Conservation (phyloP, 2,888 invertebrate genomes). For the Cataglyphis livida region DNA sequence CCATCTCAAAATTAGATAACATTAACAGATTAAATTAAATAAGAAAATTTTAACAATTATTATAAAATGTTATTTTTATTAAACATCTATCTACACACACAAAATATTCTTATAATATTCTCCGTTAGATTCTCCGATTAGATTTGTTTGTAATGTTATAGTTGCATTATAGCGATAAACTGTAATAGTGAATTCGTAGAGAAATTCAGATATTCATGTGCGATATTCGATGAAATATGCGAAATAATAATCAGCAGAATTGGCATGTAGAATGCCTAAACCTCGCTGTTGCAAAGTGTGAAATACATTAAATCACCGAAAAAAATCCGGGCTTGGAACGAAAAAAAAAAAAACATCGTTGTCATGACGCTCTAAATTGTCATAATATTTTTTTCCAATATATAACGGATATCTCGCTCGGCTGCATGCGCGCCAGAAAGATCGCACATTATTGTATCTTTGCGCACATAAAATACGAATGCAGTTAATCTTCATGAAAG, state of each 20-base stretch:
- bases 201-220: constrained; percentile 26
- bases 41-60: neutral
- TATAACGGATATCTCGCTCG: constrained; percentile 40
- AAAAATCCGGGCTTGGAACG: constrained; percentile 11
- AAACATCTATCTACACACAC: neutral
- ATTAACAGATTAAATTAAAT: neutral
- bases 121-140: neutral
- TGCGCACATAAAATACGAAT: constrained; percentile 49
- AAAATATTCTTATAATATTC: constrained; percentile 8
- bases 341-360: constrained; percentile 48
- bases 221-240: constrained; percentile 26
- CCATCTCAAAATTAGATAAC: neutral
- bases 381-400: constrained; percentile 50
- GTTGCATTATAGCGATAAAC: constrained; percentile 40
- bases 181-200: constrained; percentile 18
- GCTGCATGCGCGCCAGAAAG: constrained; percentile 10
- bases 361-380: constrained; percentile 51
- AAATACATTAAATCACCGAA: constrained; percentile 46
- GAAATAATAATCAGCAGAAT: constrained; percentile 47
- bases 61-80: constrained; percentile 15
- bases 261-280: constrained; percentile 40
- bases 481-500: constrained; percentile 50
- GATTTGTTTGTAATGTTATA: constrained; percentile 12
- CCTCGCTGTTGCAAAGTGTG: constrained; percentile 43
- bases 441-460: constrained; percentile 48